phyloP scores from a whole-genome alignment of 2,888 invertebrate species.

The Limnephilus marmoratus region DNA sequence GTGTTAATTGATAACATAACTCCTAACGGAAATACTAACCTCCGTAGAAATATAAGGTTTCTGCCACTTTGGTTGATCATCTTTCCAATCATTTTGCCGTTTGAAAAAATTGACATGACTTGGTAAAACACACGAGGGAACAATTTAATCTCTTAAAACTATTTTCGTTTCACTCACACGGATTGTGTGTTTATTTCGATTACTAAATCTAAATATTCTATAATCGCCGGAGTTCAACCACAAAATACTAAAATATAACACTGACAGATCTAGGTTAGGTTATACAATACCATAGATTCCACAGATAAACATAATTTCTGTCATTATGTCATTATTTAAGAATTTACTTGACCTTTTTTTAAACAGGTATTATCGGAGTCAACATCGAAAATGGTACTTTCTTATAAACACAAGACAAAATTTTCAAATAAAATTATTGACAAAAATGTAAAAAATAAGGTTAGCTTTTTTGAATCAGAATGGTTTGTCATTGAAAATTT shows the following conservation, averaged over 20 bases:
- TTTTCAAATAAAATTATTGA: too few relatives aligned
- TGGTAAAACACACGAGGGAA: not conserved
- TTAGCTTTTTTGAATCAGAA: too few relatives aligned
- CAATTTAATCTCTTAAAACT: not conserved
- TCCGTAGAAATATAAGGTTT: not conserved
- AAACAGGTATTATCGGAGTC: not conserved
- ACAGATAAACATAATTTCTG: not conserved
- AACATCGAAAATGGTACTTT: not conserved
- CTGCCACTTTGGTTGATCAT: not conserved
- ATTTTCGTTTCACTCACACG: not conserved
- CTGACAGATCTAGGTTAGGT: not conserved
- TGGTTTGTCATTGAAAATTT: too few relatives aligned
- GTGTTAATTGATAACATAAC: not conserved
- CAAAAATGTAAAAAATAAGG: too few relatives aligned
- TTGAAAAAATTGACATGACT: not conserved
- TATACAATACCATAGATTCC: not conserved
- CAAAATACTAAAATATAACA: not conserved
- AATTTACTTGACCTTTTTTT: not conserved
- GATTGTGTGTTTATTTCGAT: not conserved
- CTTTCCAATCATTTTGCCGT: not conserved
- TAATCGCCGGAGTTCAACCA: not conserved
- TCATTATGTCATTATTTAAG: not conserved
- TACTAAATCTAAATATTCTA: not conserved
- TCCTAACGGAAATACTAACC: not conserved
- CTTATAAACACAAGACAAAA: not conserved